Evolutionary conservation across 2,888 invertebrate genomes (phyloP), one percentile per base, ranked within the genome.

Genomic region (Laothoe populi): DNA sequence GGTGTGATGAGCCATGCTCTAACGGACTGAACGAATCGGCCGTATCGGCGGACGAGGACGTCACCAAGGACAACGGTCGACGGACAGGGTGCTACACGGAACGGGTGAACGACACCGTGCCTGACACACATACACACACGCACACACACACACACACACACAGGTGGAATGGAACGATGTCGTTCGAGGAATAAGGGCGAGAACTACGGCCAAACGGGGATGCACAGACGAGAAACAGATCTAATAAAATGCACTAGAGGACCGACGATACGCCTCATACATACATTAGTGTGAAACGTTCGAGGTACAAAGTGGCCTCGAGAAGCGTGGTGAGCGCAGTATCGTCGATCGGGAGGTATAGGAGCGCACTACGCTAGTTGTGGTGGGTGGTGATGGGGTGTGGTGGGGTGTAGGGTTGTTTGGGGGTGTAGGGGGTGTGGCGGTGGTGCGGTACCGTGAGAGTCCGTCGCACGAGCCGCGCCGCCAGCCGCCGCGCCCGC

Each of bases 381-480:
- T n/a, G n/a, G n/a, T n/a, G n/a, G n/a, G n/a, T n/a, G n/a, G 70
- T 61, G 65, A 57, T 59, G 53, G 57, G 19, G 63, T 60, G 62
- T 60, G 26, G 31, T 21, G 57, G 63, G n/a, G 4, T 26, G 19
- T 31, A 13, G 46, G 42, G n/a, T n/a, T n/a, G n/a, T n/a, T n/a
- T n/a, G n/a, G 46, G 61, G 61, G 66, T 64, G 72, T 70, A 49
- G 53, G 62, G 57, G 63, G 59, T 59, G 46, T 59, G 53, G 40
- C n/a, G 44, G 59, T 75, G 78, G 73, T 44, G 44, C 78, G 70
- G 84, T 90, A 91, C 91, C 92, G 91, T 90, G 72, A 83, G 92
- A 87, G 88, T 92, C 90, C 93, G 91, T 78, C 84, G 93, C 82
- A 83, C 87, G 86, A 87, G 88, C 87, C 90, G 90, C 81, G 83